A percentile compares a stretch with the other conserved stretches of the same genome.
These are phyloP conservation scores for Morpho helenor DNA, from an alignment of 2,888 invertebrate genomes.

Conservation along the genomic window DNA sequence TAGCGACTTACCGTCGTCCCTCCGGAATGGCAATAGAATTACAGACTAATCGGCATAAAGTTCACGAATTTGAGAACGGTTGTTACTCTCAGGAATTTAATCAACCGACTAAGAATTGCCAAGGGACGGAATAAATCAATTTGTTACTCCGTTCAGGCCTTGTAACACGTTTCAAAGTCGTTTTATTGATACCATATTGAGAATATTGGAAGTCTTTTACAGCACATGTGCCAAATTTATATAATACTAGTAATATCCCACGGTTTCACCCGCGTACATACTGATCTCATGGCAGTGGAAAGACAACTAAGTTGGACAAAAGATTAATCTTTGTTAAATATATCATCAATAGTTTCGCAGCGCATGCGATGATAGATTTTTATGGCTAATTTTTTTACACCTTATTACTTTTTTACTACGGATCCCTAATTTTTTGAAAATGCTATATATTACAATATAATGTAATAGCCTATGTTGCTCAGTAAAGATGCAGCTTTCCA, in stretches of 20 bases:
- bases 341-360: too few relatives aligned
- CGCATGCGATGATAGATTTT: too few relatives aligned
- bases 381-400: too few relatives aligned
- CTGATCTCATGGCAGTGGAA: too few relatives aligned
- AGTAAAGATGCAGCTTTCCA: too few relatives aligned
- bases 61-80: conserved; percentile 54
- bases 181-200: conserved; percentile 25
- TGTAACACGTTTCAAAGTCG: conserved; percentile 26
- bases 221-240: conserved; percentile 16
- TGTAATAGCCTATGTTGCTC: too few relatives aligned
- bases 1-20: conserved; percentile 5
- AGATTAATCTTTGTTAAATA: too few relatives aligned
- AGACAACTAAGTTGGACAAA: too few relatives aligned
- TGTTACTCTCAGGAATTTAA: conserved; percentile 62
- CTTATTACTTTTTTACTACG: too few relatives aligned
- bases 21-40: conserved; percentile 44
- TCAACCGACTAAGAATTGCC: conserved; percentile 64
- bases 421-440: too few relatives aligned
- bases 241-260: background rate
- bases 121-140: conserved; percentile 54
- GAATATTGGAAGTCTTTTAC: conserved; percentile 15
- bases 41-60: conserved; percentile 62
- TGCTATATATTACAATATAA: too few relatives aligned
- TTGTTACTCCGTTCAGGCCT: conserved; percentile 25
- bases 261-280: too few relatives aligned